Evolutionary conservation across 2,797 vertebrate species (phyloP).

Genomic region (Acipenser transmontanus): DNA sequence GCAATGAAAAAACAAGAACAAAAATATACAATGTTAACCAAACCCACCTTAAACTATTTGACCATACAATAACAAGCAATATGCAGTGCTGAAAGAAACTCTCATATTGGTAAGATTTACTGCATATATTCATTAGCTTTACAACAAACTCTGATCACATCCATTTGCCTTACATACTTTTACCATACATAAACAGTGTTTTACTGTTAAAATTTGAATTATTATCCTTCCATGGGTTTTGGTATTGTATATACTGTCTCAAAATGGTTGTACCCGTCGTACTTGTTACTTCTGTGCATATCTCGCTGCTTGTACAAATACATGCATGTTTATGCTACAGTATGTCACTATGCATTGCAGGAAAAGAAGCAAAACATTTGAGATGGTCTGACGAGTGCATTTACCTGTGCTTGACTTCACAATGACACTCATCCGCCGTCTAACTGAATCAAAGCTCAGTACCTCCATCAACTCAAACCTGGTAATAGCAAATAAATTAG

Average conservation of each 20-base stretch:
- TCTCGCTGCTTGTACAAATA: too few relatives aligned
- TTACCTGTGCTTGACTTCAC: slow-evolving; percentile 76
- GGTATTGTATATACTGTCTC: too few relatives aligned
- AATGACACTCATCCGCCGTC: slow-evolving; percentile 93
- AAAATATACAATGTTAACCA: neutral
- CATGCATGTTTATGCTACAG: too few relatives aligned
- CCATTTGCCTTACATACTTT: too few relatives aligned
- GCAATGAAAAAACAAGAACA: slow-evolving; percentile 16
- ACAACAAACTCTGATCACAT: too few relatives aligned
- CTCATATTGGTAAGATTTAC: too few relatives aligned
- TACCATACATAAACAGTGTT: too few relatives aligned
- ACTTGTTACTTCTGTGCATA: too few relatives aligned
- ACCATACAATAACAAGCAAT: neutral
- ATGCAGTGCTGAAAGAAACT: too few relatives aligned
- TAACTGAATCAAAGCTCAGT: slow-evolving; percentile 89
- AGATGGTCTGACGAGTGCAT: neutral
- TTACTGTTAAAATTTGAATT: too few relatives aligned
- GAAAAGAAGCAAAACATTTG: neutral
- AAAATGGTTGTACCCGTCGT: too few relatives aligned
- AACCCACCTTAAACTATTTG: neutral
- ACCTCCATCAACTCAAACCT: slow-evolving; percentile 87
- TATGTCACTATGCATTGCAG: neutral
- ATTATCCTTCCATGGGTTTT: too few relatives aligned
- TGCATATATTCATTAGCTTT: neutral
- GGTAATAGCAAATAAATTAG: slow-evolving; percentile 26